Base-by-base conservation (phyloP, 30 jellyfish, hydroid and myxozoan genomes). In the Morbakka virulenta region DNA sequence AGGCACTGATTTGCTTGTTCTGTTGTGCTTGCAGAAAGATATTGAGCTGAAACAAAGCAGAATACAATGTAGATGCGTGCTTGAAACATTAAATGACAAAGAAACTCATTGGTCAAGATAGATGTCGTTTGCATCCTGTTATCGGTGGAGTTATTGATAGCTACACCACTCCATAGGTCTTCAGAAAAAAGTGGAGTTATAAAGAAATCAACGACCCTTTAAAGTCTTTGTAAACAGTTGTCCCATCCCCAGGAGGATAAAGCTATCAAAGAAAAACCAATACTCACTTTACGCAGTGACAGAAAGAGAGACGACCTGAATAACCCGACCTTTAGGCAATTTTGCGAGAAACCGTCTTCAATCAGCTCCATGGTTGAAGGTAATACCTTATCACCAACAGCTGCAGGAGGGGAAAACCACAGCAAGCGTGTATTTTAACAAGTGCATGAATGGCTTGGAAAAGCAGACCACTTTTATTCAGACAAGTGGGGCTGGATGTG, bases 1-100 rank as follows among this genome's bases (percentile, higher is more conserved):
- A 28, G 93, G 70, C 57, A 82, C 78, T 27, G 87, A 57, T 62
- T 31, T 82, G 28, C 76, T 82, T 49, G 76, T 82, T 61, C 82
- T 82, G 29, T 82, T 82, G 26, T 64, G 48, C 20, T 72, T 27
- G 50, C 81, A 82, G 70, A 81, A 67, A 61, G 68, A 71, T 51
- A 24, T 72, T 48, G 81, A 71, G 47, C n/a, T n/a, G n/a, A n/a
- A n/a, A n/a, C n/a, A n/a, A n/a, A n/a, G n/a, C n/a, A n/a, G n/a
- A n/a, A n/a, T n/a, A n/a, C n/a, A n/a, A n/a, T n/a, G n/a, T n/a
- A n/a, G n/a, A n/a, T n/a, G n/a, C n/a, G n/a, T n/a, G n/a, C n/a
- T n/a, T n/a, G n/a, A n/a, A n/a, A n/a, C n/a, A n/a, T n/a, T n/a
- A n/a, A n/a, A n/a, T n/a, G n/a, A n/a, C n/a, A n/a, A n/a, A n/a